Conservation (phyloP, 2,113 vertebrate genomes). For the Macquaria australasica region DNA sequence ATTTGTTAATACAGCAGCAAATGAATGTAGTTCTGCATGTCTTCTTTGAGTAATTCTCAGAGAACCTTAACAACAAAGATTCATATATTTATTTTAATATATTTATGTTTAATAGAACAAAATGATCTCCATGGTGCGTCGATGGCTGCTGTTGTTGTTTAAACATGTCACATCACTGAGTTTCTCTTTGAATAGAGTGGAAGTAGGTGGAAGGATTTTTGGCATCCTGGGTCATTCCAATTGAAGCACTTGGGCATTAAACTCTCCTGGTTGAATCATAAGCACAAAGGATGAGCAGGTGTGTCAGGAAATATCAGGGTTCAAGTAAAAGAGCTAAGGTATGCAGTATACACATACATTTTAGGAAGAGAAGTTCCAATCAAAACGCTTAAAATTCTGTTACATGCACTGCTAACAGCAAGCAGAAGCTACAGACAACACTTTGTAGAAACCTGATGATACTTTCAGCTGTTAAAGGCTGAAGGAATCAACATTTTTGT, state of each 20-base stretch:
- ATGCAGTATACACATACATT: background rate
- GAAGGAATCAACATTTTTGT: background rate
- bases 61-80: background rate
- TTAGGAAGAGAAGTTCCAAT: background rate
- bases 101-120: background rate
- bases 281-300: background rate
- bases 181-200: background rate
- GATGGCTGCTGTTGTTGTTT: background rate
- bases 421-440: background rate
- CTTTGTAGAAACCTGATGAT: background rate
- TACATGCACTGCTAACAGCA: background rate
- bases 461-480: background rate
- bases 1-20: background rate
- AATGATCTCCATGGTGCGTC: background rate
- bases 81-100: background rate
- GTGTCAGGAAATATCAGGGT: background rate
- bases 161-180: background rate
- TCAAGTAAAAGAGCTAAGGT: background rate
- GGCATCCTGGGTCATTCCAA: background rate
- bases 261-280: background rate
- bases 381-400: background rate
- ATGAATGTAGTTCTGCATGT: background rate
- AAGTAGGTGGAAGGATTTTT: background rate
- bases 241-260: background rate
- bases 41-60: background rate